Evolutionary conservation across 1,140 invertebrate species (phyloP), one percentile per base, ranked within the genome.

Genomic region (Bombus sibiricus): DNA sequence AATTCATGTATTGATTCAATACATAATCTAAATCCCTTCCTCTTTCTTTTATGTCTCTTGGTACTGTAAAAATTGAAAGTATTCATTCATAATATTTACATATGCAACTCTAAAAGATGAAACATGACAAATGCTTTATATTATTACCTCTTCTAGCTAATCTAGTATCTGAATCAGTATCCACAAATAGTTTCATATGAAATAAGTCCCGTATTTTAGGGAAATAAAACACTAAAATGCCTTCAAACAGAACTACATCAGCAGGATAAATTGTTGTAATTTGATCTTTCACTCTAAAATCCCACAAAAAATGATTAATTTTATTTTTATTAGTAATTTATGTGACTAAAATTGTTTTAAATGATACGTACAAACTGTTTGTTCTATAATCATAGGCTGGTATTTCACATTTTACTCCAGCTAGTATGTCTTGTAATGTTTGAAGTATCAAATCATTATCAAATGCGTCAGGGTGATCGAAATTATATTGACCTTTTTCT

Each of bases 121-220:
- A 66, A 22, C 4, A 6, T 28, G 57, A 53, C 2, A 41, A 32
- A 57, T 18, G 37, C 47, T 34, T 77, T 62, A 39, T 13, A 64
- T 28, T 13, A 57, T 92, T 94, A 99, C 98, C 98, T 97, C 99
- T 96, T 92, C 99, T 96, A 4, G 99, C 98, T 32, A 99, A 96
- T 91, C 99, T 96, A 1, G 99, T 99, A 93, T 99, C 99, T 0
- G 99, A 99, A 96, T 99, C 99, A 1, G 99, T 99, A 92, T 99
- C 99, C 39, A 99, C 99, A 96, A 99, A 99, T 15, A 99, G 95
- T 95, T 99, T 99, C 98, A 99, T 99, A 93, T 99, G 98, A 95
- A 99, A 99, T 39, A 99, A 95, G 78, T 99, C 98, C 81, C 99
- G 95, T 78, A 99, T 97, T 94, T 99, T 97, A 18, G 98, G 97